Evolutionary conservation across 2,888 invertebrate species (phyloP).

Genomic region (Papilio protenor): DNA sequence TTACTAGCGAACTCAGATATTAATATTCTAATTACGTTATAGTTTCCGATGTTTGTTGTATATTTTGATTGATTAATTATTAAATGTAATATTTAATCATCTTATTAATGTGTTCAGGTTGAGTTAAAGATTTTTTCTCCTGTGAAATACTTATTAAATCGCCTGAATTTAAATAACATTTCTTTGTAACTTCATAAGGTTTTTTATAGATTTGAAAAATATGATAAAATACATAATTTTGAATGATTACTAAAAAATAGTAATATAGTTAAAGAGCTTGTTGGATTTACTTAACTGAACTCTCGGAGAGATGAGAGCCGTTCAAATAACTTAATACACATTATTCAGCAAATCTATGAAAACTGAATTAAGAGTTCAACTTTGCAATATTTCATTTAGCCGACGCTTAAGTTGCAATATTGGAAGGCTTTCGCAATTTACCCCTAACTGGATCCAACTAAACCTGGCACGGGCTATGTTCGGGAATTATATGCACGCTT

Average conservation of each 20-base stretch:
- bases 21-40: constrained; percentile 20
- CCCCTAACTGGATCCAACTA: constrained; percentile 56
- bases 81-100: not conserved
- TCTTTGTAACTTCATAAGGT: no score
- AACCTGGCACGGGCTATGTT: constrained; percentile 45
- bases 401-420: constrained; percentile 44
- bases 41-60: not conserved
- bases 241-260: no score
- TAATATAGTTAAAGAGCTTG: no score
- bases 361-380: constrained; percentile 30
- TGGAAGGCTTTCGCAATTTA: constrained; percentile 51
- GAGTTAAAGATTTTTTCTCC: not conserved
- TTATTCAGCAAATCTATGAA: constrained; percentile 32
- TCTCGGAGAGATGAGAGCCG: not conserved
- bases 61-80: not conserved
- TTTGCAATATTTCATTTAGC: constrained; percentile 43
- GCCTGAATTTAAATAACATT: no score
- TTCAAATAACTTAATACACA: not conserved
- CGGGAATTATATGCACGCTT: constrained; percentile 55
- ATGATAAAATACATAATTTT: no score
- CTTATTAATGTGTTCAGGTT: not conserved
- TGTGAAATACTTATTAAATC: not conserved
- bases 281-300: no score
- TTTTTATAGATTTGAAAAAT: no score
- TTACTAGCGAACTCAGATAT: constrained; percentile 22